Base-by-base conservation (phyloP, 2,888 invertebrate species). In the Rhyacophila evoluta region DNA sequence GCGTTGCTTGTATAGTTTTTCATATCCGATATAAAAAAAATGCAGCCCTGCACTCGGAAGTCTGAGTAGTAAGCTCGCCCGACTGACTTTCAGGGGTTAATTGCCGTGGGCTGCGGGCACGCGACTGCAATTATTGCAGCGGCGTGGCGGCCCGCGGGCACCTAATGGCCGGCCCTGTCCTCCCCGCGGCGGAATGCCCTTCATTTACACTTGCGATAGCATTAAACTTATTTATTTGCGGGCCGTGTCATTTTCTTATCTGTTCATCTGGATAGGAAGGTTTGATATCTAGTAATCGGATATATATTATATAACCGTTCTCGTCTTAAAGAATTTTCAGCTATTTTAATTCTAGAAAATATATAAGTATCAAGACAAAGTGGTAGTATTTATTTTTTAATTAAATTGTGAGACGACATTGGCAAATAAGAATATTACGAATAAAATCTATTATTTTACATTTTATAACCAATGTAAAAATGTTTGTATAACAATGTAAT, bases 121-220 rank as follows among this genome's bases (percentile, higher is more conserved):
- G 75, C 70, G 69, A 71, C 70, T 70, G 75, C 75, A 70, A 70
- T 75, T 27, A 75, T 41, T 71, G 71, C 70, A 41, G 29, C 69
- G 29, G 29, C 69, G 69, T 70, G 33, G 29, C 33, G 41, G 36
- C 28, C 71, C 75, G 33, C 75, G 27, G 33, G 33, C 71, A 37
- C 33, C 36, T 71, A 71, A 71, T 71, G 37, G 37, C 71, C 8
- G 33, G 6, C 37, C 19, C 71, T 71, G 36, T 15, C 15, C 33
- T 33, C 36, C 36, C 29, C 33, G 33, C 4, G 15, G 71, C 33
- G 36, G 37, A 71, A 71, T 15, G 33, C 29, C 37, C 15, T 73
- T 41, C 73, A 15, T 55, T 73, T 73, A 73, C 73, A 29, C 55
- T 73, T 37, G 71, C 15, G 71, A 71, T 71, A 71, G 71, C 19